Percentiles rank a stretch among this genome's conserved stretches.
These are phyloP conservation scores for Prionailurus bengalensis DNA, from an alignment of 2,113 vertebrate species.

Conservation along the genomic window DNA sequence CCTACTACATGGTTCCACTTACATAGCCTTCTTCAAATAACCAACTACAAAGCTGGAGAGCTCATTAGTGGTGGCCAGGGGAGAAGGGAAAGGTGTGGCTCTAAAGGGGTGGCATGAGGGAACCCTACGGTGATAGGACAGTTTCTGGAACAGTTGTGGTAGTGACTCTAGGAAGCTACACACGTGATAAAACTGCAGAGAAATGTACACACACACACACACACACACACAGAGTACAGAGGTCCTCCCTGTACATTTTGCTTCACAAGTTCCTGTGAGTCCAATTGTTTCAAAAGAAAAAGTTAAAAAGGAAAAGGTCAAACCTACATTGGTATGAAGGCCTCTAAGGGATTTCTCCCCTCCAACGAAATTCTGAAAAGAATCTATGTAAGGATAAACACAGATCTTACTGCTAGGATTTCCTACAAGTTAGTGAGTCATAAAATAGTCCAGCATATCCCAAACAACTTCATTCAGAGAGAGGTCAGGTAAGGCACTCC, in stretches of 20 bases:
- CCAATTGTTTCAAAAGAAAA: slow-evolving; percentile 53
- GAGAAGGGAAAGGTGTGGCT: not conserved
- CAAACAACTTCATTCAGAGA: not conserved
- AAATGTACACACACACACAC: not conserved
- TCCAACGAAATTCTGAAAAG: slow-evolving; percentile 3
- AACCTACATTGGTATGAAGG: slow-evolving; percentile 10
- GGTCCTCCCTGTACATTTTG: not conserved
- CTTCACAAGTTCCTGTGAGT: slow-evolving; percentile 2
- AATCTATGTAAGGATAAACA: not conserved
- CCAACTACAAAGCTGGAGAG: not conserved
- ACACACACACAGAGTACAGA: not conserved
- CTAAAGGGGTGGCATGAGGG: not conserved
- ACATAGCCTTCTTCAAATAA: not conserved
- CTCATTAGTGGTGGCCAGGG: not conserved
- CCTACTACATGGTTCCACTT: not conserved
- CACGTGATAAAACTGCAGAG: not conserved
- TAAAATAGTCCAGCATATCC: not conserved
- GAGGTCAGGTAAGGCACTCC: not conserved
- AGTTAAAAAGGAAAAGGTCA: not conserved
- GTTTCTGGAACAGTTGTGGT: not conserved
- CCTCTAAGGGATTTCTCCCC: not conserved
- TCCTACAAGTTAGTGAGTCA: not conserved
- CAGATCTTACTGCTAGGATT: not conserved
- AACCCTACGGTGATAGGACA: not conserved
- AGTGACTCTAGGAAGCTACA: not conserved